Evolutionary conservation across 1,140 invertebrate species (phyloP), one percentile per base, ranked within the genome.

Genomic region (Zophobas morio): DNA sequence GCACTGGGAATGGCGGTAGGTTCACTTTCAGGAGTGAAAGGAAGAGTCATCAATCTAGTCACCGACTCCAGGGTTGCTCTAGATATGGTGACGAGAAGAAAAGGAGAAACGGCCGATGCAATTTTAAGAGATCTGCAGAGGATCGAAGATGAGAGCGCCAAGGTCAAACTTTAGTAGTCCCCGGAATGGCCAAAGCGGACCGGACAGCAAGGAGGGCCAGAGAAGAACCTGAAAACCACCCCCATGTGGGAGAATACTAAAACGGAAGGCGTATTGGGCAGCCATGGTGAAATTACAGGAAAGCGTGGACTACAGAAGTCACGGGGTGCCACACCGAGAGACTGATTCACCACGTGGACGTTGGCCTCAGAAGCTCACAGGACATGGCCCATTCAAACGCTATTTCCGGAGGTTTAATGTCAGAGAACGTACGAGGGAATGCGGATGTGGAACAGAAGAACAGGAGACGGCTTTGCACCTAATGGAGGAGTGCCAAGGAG

Each of bases 41-140:
- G 34, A 1, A 36, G 20, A 39, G 39, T 6, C 2, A 2, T 70
- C 63, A 32, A 70, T 36, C 39, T 39, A 5, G 63, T 35, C n/a
- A 39, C 63, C 1, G 63, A 70, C 36, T 70, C 63, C 36, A 70
- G 63, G 39, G 63, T 70, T 6, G 63, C 63, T 3, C 36, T 70
- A 35, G 35, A 70, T 35, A 70, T 70, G 63, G 6, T 70, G 6
- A 33, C n/a, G 5, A 36, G 36, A 34, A 70, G 63, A 36, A 70
- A 70, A 34, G 63, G 63, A 70, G 63, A 36, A 1, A 39, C 63
- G 53, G 33, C n/a, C n/a, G 53, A 56, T 56, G 5, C n/a, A 5
- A 56, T n/a, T 6, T 1, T 5, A 33, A 70, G 33, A 32, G 20
- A 70, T 1, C 6, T 42, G 63, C 1, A 47, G 35, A 40, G 63